Evolutionary conservation across 2,888 invertebrate genomes (phyloP), one percentile per base, ranked within the genome.

Genomic region (Anthoptus insignis): DNA sequence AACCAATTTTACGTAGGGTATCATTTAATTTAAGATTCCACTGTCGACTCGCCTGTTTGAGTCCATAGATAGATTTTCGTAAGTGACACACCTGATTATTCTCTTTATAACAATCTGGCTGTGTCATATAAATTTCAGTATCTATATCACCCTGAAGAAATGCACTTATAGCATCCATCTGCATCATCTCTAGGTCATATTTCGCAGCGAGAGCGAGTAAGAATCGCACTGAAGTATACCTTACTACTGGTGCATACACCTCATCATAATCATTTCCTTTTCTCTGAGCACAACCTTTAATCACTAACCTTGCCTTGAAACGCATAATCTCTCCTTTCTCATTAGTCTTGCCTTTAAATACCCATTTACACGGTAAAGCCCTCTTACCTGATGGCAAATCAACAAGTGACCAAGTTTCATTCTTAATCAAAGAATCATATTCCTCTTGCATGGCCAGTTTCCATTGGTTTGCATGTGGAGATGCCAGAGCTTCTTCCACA

Each of bases 121-220:
- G 73, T 27, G 0, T 1, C 73, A 73, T 75, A 42, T 70, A 73
- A 14, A 70, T 73, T 0, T 72, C 70, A 13, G 9, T 64, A 39
- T 73, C 73, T 7, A 75, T 67, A 5, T 70, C 61, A 16, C 70
- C 74, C 57, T 72, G 73, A 3, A 72, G 47, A 52, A 74, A 74
- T 0, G 73, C 71, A 11, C 63, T 53, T 8, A 73, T 52, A 19
- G 74, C 70, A 66, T 74, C 72, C 68, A 72, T 68, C 13, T 73
- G 71, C 21, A 66, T 16, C 0, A 73, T 66, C 3, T 68, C 24
- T n/a, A 71, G 8, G 8, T 47, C 39, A 24, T 57, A 37, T 29
- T 54, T 56, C 1, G 63, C 71, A 29, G 67, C 71, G n/a, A 67
- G 14, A 16, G 69, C 65, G 56, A 70, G 49, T 14, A 65, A 47